Evolutionary conservation across 1,140 invertebrate species (phyloP).

Genomic region (Pentalonia nigronervosa): DNA sequence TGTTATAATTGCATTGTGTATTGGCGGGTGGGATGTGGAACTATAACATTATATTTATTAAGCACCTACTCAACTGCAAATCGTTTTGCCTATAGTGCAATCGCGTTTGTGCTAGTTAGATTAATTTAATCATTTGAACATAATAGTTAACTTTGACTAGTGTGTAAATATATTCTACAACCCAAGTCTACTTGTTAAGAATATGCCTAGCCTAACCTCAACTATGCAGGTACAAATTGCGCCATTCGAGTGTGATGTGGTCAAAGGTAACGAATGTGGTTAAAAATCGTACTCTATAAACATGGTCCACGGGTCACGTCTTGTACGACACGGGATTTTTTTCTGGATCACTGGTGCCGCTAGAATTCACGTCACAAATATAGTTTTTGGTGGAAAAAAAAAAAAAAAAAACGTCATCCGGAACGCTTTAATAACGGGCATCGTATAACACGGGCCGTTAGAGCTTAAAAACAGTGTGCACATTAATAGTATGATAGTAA

Average conservation of each 20-base stretch:
- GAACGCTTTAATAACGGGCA: slow-evolving; percentile 22
- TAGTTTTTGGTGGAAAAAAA: not conserved
- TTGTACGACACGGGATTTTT: not conserved
- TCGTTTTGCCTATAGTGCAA: not conserved
- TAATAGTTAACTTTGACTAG: not conserved
- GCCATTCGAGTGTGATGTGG: not conserved
- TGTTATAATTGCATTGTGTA: not conserved
- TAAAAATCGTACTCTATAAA: not conserved
- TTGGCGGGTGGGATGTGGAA: not conserved
- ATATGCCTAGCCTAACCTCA: not conserved
- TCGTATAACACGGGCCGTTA: not conserved
- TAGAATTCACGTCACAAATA: not conserved
- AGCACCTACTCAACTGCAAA: not conserved
- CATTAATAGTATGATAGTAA: slow-evolving; percentile 8
- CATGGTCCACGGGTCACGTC: not conserved
- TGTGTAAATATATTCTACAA: not conserved
- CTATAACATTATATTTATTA: not conserved
- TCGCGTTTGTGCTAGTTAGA: not conserved
- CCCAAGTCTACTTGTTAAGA: not conserved
- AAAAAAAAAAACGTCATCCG: slow-evolving; percentile 5
- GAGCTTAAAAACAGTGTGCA: slow-evolving; percentile 24
- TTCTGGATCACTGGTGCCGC: slow-evolving; percentile 26
- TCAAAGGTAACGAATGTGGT: not conserved
- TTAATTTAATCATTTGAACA: not conserved
- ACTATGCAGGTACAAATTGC: not conserved